Conservation (phyloP, 1,140 invertebrate genomes). For the Stenopsyche tienmushanensis region DNA sequence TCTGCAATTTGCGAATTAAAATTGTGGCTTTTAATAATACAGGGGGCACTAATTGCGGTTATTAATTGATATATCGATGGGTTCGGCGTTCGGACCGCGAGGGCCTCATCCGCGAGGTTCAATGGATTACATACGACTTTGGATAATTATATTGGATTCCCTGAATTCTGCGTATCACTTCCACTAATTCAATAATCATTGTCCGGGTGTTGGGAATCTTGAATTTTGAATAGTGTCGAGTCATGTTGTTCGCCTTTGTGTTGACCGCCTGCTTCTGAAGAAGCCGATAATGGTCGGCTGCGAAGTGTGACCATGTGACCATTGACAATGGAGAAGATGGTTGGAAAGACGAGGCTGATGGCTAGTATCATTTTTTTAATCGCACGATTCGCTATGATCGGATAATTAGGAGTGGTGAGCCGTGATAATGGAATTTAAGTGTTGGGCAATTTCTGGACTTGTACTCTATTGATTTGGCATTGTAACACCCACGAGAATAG, state of each 20-base stretch:
- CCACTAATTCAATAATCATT: constrained; percentile 42
- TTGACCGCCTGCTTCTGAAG: constrained; percentile 27
- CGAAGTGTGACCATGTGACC: constrained; percentile 30
- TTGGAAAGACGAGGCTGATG: neutral
- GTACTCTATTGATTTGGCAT: no score
- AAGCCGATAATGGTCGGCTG: constrained; percentile 11
- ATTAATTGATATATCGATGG: no score
- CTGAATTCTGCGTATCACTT: constrained; percentile 40
- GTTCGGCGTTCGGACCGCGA: no score
- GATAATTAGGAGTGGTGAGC: neutral
- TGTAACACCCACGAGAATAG: no score
- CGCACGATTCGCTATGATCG: neutral
- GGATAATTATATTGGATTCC: constrained; percentile 32
- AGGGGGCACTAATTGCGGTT: no score
- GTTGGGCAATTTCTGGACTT: no score
- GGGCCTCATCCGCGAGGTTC: neutral
- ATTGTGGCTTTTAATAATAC: no score
- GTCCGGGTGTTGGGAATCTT: constrained; percentile 30
- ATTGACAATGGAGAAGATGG: constrained; percentile 12
- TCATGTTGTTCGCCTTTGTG: constrained; percentile 36
- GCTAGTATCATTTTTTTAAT: no score
- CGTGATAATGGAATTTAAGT: no score
- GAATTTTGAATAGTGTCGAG: constrained; percentile 34
- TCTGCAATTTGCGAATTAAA: neutral
- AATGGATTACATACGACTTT: neutral